Conservation (phyloP, 2,113 vertebrate genomes). For the Oncorhynchus tshawytscha region DNA sequence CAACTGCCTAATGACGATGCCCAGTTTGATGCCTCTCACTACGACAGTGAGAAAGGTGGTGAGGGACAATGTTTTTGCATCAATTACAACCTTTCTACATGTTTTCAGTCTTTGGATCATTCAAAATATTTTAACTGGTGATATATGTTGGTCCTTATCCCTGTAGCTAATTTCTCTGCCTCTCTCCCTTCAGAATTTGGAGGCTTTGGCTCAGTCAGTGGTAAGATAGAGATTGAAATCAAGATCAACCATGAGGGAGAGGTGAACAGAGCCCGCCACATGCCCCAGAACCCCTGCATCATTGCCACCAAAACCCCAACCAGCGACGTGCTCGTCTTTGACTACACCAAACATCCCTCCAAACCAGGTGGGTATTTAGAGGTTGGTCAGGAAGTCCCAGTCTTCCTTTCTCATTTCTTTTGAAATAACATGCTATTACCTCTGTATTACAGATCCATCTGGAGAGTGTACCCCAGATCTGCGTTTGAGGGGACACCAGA, state of each 20-base stretch:
- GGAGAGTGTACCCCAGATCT: slow-evolving; percentile 97
- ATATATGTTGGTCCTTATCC: neutral
- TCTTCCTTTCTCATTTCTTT: neutral
- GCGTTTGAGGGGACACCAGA: slow-evolving; percentile 94
- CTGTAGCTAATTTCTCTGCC: neutral
- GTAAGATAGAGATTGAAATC: slow-evolving; percentile 98
- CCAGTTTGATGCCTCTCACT: slow-evolving; percentile 97
- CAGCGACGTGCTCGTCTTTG: slow-evolving; percentile 96
- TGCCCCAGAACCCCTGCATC: slow-evolving; percentile 98
- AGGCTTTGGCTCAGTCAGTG: slow-evolving; percentile 97
- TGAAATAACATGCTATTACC: neutral
- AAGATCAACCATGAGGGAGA: slow-evolving; percentile 99
- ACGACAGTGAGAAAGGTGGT: slow-evolving; percentile 99
- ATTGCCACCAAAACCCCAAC: slow-evolving; percentile 98
- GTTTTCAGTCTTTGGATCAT: neutral
- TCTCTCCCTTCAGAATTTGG: slow-evolving; percentile 83
- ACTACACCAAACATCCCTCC: slow-evolving; percentile 98
- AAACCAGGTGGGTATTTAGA: slow-evolving; percentile 82
- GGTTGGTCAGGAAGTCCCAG: too few species aligned
- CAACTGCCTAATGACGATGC: slow-evolving; percentile 96
- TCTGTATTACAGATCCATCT: slow-evolving; percentile 81
- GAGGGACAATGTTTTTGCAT: slow-evolving; percentile 21
- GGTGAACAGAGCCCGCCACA: slow-evolving; percentile 96
- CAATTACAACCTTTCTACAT: neutral
- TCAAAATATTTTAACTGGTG: neutral